phyloP scores from a whole-genome alignment of 2,797 vertebrate species.

The Xenops minutus region DNA sequence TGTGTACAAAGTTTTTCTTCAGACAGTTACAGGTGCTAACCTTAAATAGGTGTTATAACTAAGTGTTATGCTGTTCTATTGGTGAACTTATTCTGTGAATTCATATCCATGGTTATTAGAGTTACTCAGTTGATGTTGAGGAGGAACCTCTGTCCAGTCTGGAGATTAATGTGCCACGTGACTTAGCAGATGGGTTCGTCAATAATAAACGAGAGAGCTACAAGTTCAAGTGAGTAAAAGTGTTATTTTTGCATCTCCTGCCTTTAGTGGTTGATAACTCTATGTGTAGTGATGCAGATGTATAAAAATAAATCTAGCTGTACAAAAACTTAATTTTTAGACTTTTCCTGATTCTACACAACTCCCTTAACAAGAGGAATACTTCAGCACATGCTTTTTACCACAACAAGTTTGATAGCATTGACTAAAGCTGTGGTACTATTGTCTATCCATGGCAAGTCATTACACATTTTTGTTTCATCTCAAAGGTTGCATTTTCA shows the following conservation, averaged over 20 bases:
- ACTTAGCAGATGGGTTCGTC: slow-evolving; percentile 90
- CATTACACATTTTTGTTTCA: not conserved
- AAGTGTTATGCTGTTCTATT: not conserved
- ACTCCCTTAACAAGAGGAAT: not conserved
- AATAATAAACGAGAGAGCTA: slow-evolving; percentile 94
- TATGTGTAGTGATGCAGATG: not conserved
- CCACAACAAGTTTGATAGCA: not conserved
- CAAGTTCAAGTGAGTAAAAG: slow-evolving; percentile 86
- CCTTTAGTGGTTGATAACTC: not conserved
- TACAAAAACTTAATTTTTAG: no score
- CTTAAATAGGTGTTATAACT: not conserved
- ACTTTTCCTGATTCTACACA: not conserved
- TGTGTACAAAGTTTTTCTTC: not conserved
- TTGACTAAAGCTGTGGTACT: not conserved
- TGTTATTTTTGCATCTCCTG: not conserved
- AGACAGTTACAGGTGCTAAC: not conserved
- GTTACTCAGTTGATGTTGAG: slow-evolving; percentile 82
- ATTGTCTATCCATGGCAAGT: not conserved
- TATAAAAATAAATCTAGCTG: no score
- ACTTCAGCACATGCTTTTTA: not conserved
- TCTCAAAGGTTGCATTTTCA: not conserved
- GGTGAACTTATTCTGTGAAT: not conserved
- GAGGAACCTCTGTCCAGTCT: slow-evolving; percentile 76
- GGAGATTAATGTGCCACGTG: slow-evolving; percentile 87
- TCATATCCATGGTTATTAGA: slow-evolving; percentile 72